phyloP scores from a whole-genome alignment of 2,113 vertebrate species.

The Vanacampus margaritifer region DNA sequence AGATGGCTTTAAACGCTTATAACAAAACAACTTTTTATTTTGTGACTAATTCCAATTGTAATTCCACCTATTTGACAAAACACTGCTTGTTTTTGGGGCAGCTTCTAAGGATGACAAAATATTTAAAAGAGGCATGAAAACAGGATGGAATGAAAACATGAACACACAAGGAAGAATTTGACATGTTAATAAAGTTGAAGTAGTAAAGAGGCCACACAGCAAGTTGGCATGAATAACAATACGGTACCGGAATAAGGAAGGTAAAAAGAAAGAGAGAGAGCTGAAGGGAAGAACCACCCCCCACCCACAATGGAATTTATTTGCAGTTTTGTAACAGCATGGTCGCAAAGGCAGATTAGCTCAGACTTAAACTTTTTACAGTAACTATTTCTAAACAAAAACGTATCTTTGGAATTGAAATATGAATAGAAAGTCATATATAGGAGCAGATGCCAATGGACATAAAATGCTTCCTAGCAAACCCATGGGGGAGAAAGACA shows the following conservation, averaged over 20 bases:
- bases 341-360: constrained; percentile 6
- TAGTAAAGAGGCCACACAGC: not conserved
- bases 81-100: not conserved
- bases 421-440: constrained; percentile 76
- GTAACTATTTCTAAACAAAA: not conserved
- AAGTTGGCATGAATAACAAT: not conserved
- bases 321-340: constrained; percentile 13
- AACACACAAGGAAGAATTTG: not conserved
- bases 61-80: not conserved
- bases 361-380: not conserved
- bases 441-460: constrained; percentile 27
- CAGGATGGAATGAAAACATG: not conserved
- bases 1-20: too few relatives aligned
- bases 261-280: not conserved
- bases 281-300: not conserved
- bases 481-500: constrained; percentile 33
- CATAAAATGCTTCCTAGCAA: constrained; percentile 12
- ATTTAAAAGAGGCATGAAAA: not conserved
- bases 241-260: not conserved
- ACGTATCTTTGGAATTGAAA: constrained; percentile 5
- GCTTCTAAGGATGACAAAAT: not conserved
- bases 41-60: not conserved
- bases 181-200: not conserved
- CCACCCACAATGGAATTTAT: constrained; percentile 6
- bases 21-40: not conserved